These are phyloP conservation scores for Orcinus orca DNA, from an alignment of 2,113 vertebrate species.

Conservation along the genomic window DNA sequence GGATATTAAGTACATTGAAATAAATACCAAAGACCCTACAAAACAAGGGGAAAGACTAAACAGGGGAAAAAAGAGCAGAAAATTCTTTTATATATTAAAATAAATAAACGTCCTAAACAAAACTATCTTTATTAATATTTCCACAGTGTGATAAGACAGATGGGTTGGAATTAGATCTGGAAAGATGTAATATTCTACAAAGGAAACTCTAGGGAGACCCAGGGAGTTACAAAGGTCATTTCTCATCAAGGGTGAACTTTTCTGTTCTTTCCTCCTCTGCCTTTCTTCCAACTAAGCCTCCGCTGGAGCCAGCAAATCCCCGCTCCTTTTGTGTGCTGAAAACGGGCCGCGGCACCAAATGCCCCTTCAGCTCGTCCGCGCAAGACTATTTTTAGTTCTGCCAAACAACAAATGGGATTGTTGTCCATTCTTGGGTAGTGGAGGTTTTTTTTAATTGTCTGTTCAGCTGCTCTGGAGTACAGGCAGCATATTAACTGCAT, in stretches of 20 bases:
- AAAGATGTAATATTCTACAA: slow-evolving; percentile 75
- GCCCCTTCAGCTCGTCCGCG: neutral
- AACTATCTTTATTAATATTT: slow-evolving; percentile 72
- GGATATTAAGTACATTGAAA: slow-evolving; percentile 51
- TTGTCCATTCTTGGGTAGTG: neutral
- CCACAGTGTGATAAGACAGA: slow-evolving; percentile 67
- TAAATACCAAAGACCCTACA: neutral
- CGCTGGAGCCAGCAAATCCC: neutral
- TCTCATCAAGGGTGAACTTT: slow-evolving; percentile 71
- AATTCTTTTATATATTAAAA: slow-evolving; percentile 43
- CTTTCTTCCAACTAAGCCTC: neutral
- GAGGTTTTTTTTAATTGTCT: neutral
- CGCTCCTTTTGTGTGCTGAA: neutral
- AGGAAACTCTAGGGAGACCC: slow-evolving; percentile 71
- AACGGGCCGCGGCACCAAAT: neutral
- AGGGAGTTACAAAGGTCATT: slow-evolving; percentile 72
- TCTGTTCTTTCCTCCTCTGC: slow-evolving; percentile 35
- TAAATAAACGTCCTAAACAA: slow-evolving; percentile 54
- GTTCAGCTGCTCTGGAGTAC: neutral
- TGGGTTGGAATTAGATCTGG: slow-evolving; percentile 72
- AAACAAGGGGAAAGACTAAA: neutral
- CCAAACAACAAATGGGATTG: neutral
- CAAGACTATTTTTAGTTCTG: slow-evolving; percentile 41
- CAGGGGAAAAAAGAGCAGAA: neutral
- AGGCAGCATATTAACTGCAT: neutral